Percentiles rank a stretch among this genome's conserved stretches.
Evolutionary conservation across 92 coral and sea anemone genomes (phyloP).

Genomic region (Porites evermanni): DNA sequence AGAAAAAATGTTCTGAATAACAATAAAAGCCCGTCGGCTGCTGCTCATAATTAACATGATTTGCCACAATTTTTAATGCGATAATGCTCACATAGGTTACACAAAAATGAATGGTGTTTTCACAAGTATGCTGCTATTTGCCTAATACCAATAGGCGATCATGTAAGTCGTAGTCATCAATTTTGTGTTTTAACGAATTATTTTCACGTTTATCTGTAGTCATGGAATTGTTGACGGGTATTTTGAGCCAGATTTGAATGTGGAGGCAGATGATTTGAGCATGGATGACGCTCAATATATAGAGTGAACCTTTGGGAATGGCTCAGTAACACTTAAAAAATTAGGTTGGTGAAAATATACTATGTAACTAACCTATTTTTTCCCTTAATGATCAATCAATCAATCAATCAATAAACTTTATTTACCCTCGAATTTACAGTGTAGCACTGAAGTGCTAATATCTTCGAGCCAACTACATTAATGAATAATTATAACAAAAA

Average conservation of each 20-base stretch:
- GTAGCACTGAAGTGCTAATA: too few species aligned
- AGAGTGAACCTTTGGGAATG: neutral
- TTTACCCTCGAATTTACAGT: too few species aligned
- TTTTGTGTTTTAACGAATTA: neutral
- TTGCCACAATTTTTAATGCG: too few species aligned
- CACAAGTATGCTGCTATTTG: neutral
- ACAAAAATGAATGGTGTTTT: too few species aligned
- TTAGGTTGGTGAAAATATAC: neutral
- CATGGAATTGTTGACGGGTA: constrained; percentile 18
- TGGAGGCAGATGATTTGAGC: neutral
- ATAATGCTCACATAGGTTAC: too few species aligned
- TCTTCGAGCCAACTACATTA: too few species aligned
- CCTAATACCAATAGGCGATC: neutral
- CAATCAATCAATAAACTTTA: too few species aligned
- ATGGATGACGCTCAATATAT: neutral
- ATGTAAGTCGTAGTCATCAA: neutral
- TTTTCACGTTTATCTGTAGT: neutral
- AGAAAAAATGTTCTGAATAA: too few species aligned
- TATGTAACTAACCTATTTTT: neutral
- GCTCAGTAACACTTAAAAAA: neutral
- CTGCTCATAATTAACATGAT: too few species aligned
- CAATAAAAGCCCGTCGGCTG: too few species aligned
- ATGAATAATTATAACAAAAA: too few species aligned
- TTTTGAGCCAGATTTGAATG: constrained; percentile 21
- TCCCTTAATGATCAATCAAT: too few species aligned